These are phyloP conservation scores for Pseudomyrmex sp. DNA, from an alignment of 1,140 invertebrate species.

Conservation along the genomic window DNA sequence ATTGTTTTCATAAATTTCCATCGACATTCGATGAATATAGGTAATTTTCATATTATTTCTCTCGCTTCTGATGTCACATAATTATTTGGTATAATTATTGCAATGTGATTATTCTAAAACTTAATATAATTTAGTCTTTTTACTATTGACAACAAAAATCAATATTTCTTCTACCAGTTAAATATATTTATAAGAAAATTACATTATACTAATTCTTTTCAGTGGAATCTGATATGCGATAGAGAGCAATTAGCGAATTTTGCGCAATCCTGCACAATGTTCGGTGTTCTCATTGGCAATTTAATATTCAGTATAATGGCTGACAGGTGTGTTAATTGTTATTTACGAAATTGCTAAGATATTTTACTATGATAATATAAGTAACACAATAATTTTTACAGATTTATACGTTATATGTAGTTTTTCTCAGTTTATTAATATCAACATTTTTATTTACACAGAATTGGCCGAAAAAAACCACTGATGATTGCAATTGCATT, in stretches of 20 bases:
- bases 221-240: constrained; percentile 91
- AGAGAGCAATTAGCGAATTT: constrained; percentile 88
- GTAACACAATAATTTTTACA: background rate
- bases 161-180: background rate
- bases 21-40: no score
- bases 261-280: constrained; percentile 91
- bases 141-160: no score
- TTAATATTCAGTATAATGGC: constrained; percentile 90
- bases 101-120: no score
- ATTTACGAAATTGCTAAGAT: background rate
- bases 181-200: background rate
- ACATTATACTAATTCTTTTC: constrained; percentile 58
- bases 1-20: no score
- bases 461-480: constrained; percentile 89
- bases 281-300: constrained; percentile 90
- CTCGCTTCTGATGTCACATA: no score
- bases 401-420: constrained; percentile 8
- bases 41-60: no score
- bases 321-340: constrained; percentile 87
- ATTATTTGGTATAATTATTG: no score
- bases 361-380: background rate
- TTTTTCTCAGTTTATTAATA: constrained; percentile 27
- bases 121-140: no score
- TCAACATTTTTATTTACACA: constrained; percentile 79
- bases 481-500: constrained; percentile 88